Percentiles rank a stretch among this genome's conserved stretches.
Conservation (phyloP, 1,140 invertebrate genomes). For the Drosophila lacteicornis region DNA sequence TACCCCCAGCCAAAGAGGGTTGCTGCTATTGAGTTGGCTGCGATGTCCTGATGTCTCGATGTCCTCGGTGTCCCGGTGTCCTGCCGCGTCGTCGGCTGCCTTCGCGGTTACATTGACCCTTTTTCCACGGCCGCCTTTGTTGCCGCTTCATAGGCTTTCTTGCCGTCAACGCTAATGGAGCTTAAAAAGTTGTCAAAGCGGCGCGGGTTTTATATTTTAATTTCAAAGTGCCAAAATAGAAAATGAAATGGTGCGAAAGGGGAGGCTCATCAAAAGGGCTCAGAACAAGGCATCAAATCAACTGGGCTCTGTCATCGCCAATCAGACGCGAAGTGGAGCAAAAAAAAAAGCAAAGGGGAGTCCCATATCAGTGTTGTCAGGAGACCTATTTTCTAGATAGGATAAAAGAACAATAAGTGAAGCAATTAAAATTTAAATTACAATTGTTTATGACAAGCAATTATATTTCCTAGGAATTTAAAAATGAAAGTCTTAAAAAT, state of each 20-base stretch:
- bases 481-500: neutral
- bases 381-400: neutral
- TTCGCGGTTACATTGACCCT: constrained; percentile 72
- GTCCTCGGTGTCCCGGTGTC: constrained; percentile 39
- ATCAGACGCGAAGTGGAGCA: constrained; percentile 71
- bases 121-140: constrained; percentile 55
- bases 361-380: neutral
- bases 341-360: neutral
- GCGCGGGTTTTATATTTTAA: constrained; percentile 81
- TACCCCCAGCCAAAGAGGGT: constrained; percentile 45
- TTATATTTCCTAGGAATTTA: neutral
- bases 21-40: constrained; percentile 33
- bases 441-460: too few relatives aligned
- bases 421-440: neutral
- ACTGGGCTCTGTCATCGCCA: constrained; percentile 55
- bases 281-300: constrained; percentile 62
- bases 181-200: constrained; percentile 82
- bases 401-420: neutral
- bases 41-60: constrained; percentile 40
- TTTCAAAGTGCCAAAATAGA: constrained; percentile 78
- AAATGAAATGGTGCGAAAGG: constrained; percentile 68
- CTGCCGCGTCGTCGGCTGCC: constrained; percentile 55
- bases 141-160: constrained; percentile 67
- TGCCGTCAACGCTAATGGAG: constrained; percentile 80
- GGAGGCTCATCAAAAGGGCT: constrained; percentile 36